These are phyloP conservation scores for Microtus richardsoni DNA, from an alignment of 2,113 vertebrate species.

Conservation along the genomic window DNA sequence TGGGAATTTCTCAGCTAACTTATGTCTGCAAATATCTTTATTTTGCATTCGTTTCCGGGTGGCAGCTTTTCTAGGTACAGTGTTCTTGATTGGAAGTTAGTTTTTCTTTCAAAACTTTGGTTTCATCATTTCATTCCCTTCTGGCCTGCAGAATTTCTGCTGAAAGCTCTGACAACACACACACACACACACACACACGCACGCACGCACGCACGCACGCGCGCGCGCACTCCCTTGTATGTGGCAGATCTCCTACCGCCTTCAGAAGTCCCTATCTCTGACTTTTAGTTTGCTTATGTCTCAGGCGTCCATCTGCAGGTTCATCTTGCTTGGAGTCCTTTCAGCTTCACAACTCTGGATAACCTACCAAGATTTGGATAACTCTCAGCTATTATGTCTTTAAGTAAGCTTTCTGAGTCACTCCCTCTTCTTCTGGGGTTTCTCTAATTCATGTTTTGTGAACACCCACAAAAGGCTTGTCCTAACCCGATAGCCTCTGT, in stretches of 20 bases:
- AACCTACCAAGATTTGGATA: neutral
- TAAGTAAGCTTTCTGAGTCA: neutral
- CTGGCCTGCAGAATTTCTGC: neutral
- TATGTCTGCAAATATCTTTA: neutral
- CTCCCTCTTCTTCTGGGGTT: no score
- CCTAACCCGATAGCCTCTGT: neutral
- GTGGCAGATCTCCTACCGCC: neutral
- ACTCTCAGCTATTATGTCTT: neutral
- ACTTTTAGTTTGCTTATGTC: no score
- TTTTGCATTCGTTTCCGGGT: neutral
- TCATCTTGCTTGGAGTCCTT: neutral
- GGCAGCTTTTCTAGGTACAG: neutral
- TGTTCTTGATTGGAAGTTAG: no score
- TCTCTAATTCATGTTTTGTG: neutral
- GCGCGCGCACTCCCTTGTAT: neutral
- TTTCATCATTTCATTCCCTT: neutral
- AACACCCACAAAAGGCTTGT: no score
- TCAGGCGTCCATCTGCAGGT: neutral
- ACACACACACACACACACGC: no score
- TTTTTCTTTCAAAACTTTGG: neutral
- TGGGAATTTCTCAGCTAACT: neutral
- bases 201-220: no score
- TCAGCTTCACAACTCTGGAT: neutral
- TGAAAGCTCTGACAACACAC: no score
- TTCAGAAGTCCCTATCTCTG: neutral